Conservation (phyloP, 1,140 invertebrate species). For the Lutraria rhynchaena region DNA sequence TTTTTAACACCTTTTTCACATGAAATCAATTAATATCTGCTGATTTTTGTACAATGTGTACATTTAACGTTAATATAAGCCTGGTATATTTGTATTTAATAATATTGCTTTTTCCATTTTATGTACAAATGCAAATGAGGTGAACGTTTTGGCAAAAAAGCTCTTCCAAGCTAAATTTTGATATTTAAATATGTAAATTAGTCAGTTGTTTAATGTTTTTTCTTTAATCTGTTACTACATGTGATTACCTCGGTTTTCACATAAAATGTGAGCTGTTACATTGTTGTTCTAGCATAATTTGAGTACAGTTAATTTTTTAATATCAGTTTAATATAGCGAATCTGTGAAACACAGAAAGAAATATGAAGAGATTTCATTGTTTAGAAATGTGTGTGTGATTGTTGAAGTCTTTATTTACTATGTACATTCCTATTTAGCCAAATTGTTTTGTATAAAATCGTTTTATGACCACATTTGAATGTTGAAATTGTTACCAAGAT, state of each 20-base stretch:
- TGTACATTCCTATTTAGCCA: slow-evolving; percentile 35
- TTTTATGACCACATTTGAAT: slow-evolving; percentile 11
- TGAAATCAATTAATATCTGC: too few species aligned
- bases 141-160: slow-evolving; percentile 22
- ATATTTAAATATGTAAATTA: slow-evolving; percentile 35
- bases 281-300: slow-evolving; percentile 34
- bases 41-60: too few species aligned
- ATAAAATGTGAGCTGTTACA: slow-evolving; percentile 35
- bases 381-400: slow-evolving; percentile 7
- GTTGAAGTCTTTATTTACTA: slow-evolving; percentile 34
- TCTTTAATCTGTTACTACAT: slow-evolving; percentile 6
- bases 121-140: slow-evolving; percentile 3
- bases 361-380: background rate
- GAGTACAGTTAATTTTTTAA: slow-evolving; percentile 4
- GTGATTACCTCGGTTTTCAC: slow-evolving; percentile 21
- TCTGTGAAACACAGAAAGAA: slow-evolving; percentile 28
- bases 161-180: slow-evolving; percentile 37
- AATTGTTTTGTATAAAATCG: slow-evolving; percentile 36
- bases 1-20: too few species aligned
- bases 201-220: slow-evolving; percentile 33
- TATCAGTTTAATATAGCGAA: slow-evolving; percentile 15
- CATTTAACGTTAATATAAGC: too few species aligned
- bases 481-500: background rate
- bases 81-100: too few species aligned
- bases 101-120: slow-evolving; percentile 14